phyloP scores from a whole-genome alignment of 53 echinoderm and acorn worm genomes.

The Patiria pectinifera region DNA sequence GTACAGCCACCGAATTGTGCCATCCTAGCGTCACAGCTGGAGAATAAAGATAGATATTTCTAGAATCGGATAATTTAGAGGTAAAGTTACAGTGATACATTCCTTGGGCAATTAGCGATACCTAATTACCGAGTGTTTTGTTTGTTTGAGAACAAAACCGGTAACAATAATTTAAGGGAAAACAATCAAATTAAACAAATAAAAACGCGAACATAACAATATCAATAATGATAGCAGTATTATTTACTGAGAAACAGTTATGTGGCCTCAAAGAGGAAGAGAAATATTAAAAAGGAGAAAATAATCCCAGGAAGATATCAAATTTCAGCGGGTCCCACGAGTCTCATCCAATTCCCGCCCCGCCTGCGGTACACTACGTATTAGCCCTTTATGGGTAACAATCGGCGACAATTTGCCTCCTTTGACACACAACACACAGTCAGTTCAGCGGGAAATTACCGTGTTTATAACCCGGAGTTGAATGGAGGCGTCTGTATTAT shows the following conservation, averaged over 20 bases:
- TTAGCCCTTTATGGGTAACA: neutral
- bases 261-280: too few relatives aligned
- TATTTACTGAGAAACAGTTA: too few relatives aligned
- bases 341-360: neutral
- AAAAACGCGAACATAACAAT: neutral
- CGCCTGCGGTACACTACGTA: neutral
- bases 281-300: neutral
- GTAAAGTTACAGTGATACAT: too few relatives aligned
- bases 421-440: neutral
- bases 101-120: too few relatives aligned
- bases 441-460: neutral
- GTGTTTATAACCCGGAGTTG: neutral
- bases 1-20: too few relatives aligned
- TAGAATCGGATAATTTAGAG: too few relatives aligned
- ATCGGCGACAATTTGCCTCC: conserved; percentile 26
- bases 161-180: neutral
- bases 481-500: neutral
- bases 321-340: neutral
- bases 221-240: too few relatives aligned
- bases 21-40: too few relatives aligned
- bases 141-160: neutral
- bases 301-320: neutral
- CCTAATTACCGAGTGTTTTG: too few relatives aligned
- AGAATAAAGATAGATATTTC: too few relatives aligned
- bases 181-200: neutral